Conservation (phyloP, 1,140 invertebrate species). For the Lepidurus apus region DNA sequence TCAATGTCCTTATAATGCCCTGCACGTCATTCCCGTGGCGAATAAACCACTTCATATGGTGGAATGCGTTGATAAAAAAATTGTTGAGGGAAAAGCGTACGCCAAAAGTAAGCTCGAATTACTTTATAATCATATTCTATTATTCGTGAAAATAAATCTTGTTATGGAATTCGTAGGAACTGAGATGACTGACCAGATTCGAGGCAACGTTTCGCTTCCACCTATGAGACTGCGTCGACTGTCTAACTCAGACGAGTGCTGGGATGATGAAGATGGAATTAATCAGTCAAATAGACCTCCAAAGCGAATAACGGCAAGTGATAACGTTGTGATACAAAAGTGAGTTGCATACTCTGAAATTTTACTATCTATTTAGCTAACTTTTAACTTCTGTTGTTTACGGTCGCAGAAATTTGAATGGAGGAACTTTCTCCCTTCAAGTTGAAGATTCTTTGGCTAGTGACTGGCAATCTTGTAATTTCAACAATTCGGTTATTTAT, state of each 20-base stretch:
- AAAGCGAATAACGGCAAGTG: background rate
- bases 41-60: background rate
- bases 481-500: background rate
- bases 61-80: background rate
- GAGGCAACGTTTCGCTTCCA: background rate
- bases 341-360: background rate
- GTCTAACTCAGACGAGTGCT: background rate
- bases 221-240: background rate
- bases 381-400: too few species aligned
- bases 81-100: background rate
- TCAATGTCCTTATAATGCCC: background rate
- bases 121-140: background rate
- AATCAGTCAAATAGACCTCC: too few species aligned
- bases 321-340: background rate
- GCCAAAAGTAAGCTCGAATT: background rate
- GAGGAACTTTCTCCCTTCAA: background rate
- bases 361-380: background rate
- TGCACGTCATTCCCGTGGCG: background rate
- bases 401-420: too few species aligned
- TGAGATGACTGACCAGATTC: background rate
- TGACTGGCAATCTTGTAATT: background rate
- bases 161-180: background rate
- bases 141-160: background rate
- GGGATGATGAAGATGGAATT: background rate
- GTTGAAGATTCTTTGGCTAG: background rate